A percentile compares a stretch with the other conserved stretches of the same genome.
Conservation (phyloP, 92 coral and sea anemone genomes). For the Meandrina meandrites region DNA sequence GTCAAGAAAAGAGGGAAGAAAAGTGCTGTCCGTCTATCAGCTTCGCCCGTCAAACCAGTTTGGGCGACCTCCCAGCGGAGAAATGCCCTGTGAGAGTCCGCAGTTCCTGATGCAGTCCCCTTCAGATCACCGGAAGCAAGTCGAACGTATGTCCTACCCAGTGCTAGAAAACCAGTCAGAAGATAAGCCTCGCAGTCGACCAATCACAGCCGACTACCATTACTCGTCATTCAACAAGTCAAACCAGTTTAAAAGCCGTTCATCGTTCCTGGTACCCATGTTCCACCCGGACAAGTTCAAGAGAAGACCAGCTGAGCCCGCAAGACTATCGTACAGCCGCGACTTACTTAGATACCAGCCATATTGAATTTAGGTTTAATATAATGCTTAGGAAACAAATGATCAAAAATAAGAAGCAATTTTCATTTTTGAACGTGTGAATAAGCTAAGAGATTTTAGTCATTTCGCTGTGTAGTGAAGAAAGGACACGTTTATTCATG, state of each 20-base stretch:
- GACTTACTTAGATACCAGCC: conserved; percentile 4
- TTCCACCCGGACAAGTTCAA: conserved; percentile 6
- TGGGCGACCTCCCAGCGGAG: not conserved
- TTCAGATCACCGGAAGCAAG: not conserved
- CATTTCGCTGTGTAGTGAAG: too few species aligned
- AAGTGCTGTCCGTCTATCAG: not conserved
- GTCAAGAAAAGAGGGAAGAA: not conserved
- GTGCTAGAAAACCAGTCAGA: not conserved
- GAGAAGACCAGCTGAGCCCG: not conserved
- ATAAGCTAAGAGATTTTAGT: too few species aligned
- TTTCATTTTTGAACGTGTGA: too few species aligned
- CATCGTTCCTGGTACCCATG: not conserved
- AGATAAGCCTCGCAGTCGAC: not conserved
- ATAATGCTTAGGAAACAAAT: not conserved
- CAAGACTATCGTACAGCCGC: not conserved
- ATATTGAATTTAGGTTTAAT: not conserved
- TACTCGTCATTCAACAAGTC: not conserved
- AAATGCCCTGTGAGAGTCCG: too few species aligned
- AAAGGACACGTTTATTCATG: too few species aligned
- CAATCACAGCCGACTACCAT: not conserved
- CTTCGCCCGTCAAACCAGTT: not conserved
- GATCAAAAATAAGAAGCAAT: too few species aligned
- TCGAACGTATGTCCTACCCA: not conserved
- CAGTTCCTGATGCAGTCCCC: not conserved
- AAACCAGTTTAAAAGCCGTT: not conserved